Percentiles rank a stretch among this genome's conserved stretches.
Evolutionary conservation across 2,888 invertebrate genomes (phyloP).

Genomic region (Masnerella sp.): DNA sequence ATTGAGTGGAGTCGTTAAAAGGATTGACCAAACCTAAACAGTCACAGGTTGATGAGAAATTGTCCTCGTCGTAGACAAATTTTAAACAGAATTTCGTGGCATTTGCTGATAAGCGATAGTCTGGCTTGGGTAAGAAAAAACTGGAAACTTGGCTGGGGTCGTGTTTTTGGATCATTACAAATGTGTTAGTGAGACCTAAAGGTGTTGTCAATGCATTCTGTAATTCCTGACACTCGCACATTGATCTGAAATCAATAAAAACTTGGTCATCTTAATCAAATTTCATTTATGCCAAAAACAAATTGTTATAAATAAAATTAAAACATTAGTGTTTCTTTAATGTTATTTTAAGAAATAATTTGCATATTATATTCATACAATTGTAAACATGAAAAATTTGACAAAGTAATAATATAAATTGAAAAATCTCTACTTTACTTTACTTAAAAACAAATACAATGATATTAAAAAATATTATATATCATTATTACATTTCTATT

Average conservation of each 20-base stretch:
- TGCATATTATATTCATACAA: too few relatives aligned
- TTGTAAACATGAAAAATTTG: too few relatives aligned
- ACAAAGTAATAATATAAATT: too few relatives aligned
- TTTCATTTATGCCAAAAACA: too few relatives aligned
- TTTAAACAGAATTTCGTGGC: conserved; percentile 67
- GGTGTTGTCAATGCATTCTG: conserved; percentile 72
- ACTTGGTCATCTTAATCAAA: too few relatives aligned
- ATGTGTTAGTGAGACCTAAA: conserved; percentile 74
- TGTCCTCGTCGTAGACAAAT: conserved; percentile 63
- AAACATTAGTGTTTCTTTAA: too few relatives aligned
- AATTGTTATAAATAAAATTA: too few relatives aligned
- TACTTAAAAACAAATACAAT: too few relatives aligned
- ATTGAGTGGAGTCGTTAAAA: conserved; percentile 65
- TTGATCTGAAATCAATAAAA: conserved; percentile 67
- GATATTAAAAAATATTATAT: too few relatives aligned
- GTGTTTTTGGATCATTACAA: conserved; percentile 72
- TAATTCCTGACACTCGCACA: conserved; percentile 72
- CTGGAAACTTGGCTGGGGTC: conserved; percentile 69
- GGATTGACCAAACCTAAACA: conserved; percentile 68
- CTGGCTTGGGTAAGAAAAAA: conserved; percentile 74
- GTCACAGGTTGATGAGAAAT: conserved; percentile 60
- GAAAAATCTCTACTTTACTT: too few relatives aligned
- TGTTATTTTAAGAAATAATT: too few relatives aligned
- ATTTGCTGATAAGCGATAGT: conserved; percentile 64
- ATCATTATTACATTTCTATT: too few relatives aligned